phyloP scores from a whole-genome alignment of 2,888 invertebrate genomes.

The Tinea trinotella region DNA sequence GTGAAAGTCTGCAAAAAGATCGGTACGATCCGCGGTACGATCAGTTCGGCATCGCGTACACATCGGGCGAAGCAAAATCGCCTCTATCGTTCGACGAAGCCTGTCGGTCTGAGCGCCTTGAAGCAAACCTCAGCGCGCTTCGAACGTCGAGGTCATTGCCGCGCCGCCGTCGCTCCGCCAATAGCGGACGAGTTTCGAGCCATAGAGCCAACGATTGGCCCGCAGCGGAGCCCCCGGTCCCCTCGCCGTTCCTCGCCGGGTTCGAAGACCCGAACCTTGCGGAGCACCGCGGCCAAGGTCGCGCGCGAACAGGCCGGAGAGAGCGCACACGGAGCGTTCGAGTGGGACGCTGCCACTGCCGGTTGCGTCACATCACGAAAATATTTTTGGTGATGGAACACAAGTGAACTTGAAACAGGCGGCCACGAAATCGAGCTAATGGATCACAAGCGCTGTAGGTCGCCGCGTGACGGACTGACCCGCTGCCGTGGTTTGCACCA shows the following conservation, averaged over 20 bases:
- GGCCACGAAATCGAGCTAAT: slow-evolving; percentile 60
- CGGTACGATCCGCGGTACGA: slow-evolving; percentile 66
- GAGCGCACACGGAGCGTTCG: slow-evolving; percentile 40
- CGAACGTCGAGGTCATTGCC: slow-evolving; percentile 89
- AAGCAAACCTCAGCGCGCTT: slow-evolving; percentile 81
- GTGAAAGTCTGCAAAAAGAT: slow-evolving; percentile 75
- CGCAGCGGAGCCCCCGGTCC: slow-evolving; percentile 50
- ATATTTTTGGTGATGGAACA: slow-evolving; percentile 72
- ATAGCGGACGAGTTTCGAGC: slow-evolving; percentile 62
- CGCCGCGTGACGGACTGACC: slow-evolving; percentile 62
- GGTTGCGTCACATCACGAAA: slow-evolving; percentile 70
- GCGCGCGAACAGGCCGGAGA: slow-evolving; percentile 67
- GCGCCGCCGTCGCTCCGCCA: slow-evolving; percentile 67
- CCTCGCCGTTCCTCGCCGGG: slow-evolving; percentile 56
- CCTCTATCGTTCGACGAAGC: slow-evolving; percentile 62
- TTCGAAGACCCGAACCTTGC: slow-evolving; percentile 90
- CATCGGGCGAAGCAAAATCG: slow-evolving; percentile 59
- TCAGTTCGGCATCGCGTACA: slow-evolving; percentile 50
- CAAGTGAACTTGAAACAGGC: slow-evolving; percentile 61
- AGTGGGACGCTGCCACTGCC: slow-evolving; percentile 50
- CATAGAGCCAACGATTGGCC: slow-evolving; percentile 59
- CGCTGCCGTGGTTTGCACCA: slow-evolving; percentile 38
- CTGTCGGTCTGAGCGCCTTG: slow-evolving; percentile 63
- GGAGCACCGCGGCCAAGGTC: slow-evolving; percentile 88
- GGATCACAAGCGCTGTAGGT: slow-evolving; percentile 55